Base-by-base conservation (phyloP, 2,797 vertebrate genomes). In the Echeneis naucrates region DNA sequence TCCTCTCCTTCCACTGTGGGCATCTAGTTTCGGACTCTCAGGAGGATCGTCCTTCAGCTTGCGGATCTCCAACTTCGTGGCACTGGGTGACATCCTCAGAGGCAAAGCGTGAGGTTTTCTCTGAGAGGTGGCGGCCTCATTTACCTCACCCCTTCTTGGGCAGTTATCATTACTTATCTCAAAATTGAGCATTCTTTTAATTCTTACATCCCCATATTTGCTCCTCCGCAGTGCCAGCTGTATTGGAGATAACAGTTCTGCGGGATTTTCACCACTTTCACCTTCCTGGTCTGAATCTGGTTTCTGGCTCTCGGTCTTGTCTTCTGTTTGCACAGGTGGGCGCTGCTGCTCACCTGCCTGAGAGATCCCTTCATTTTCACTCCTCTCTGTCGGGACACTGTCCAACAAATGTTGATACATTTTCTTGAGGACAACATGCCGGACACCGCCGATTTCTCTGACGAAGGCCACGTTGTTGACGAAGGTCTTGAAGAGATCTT, bases 381-480 rank as follows among this genome's bases (percentile, higher is more conserved):
- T 4, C 27, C 21, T 42, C 4, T 47, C 38, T 5, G 30, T 2
- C 6, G 13, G 61, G 11, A 1, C 51, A 0, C 21, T 60, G 12
- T 72, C 55, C 58, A 85, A 1, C 32, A 92, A 81, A 82, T 81
- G 78, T 30, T 61, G 76, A 55, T 88, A 85, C 3, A 74, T 87
- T 72, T 95, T 95, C 82, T 13, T 92, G 7, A 98, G 74, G 3
- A 97, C 93, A 2, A 97, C 93, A 42, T 92, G 94, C 57, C 93
- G 94, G 79, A 68, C 82, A 0, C 94, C 96, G 14, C 95, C 94
- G 35, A 94, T 72, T 8, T 96, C 95, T 66, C 89, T 95, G 37
- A 97, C 96, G 33, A 92, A 82, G 0, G 96, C 97, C 54, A 97
- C 90, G 65, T 80, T 90, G 92, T 97, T 96, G 69, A 99, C 95